Base-by-base conservation (phyloP, 92 coral and sea anemone genomes). In the Blastomussa wellsi region DNA sequence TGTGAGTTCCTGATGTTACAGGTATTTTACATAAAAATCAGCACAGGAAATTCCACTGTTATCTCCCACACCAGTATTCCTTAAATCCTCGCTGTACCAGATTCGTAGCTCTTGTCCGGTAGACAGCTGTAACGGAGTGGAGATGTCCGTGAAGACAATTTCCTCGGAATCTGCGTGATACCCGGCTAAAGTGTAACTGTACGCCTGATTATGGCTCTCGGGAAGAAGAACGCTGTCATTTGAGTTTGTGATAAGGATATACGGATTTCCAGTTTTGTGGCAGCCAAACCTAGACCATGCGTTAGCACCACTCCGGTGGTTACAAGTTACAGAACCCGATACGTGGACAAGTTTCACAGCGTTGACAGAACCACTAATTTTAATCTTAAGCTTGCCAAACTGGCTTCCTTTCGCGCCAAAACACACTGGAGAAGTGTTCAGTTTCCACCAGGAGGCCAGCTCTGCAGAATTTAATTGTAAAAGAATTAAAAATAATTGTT, bases 71-170 rank as follows among this genome's bases (percentile, higher is more conserved):
- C 28, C 14, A 2, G 1, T 3, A 44, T 73, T 38, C 1, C 0
- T 7, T 33, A 73, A 10, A 41, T 73, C 77, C 26, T 36, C 32
- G 16, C 44, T 26, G 77, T 73, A n/a, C 77, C 77, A 73, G 32
- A 73, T 10, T 20, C 77, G 55, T 20, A 73, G 24, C 57, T 73
- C 55, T 38, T 73, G 77, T 11, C 77, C 36, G 42, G 77, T 24
- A 38, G 53, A 73, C 32, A 73, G 57, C 42, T n/a, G 48, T 28
- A 62, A 35, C 68, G 68, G 68, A 62, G 33, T 28, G 26, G 68
- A 62, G 16, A 62, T 62, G 2, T 42, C 51, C 19, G 51, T 73
- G 77, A 73, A 73, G 15, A 24, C 77, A 73, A 73, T 73, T 36
- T 73, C 57, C 1, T 26, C 3, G 77, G 77, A 73, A 24, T 36